Evolutionary conservation across 2,888 invertebrate species (phyloP).

Genomic region (Meiosimyza decipiens): DNA sequence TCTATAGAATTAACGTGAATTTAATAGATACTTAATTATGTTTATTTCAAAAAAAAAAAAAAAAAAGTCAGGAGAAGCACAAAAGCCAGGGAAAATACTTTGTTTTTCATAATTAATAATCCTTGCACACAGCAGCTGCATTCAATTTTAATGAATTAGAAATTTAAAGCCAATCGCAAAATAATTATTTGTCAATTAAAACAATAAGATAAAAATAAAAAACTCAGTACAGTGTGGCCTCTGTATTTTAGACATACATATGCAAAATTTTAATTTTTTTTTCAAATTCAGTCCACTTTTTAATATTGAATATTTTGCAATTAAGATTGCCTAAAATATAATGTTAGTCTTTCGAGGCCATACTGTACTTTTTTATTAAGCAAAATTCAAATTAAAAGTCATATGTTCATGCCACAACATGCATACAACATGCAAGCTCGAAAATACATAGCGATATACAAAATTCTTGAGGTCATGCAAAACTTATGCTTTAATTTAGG

Average conservation of each 20-base stretch:
- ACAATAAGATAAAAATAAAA: slow-evolving; percentile 1
- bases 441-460: too few relatives aligned
- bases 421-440: too few relatives aligned
- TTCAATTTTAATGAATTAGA: background rate
- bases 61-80: background rate
- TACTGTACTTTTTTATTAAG: too few relatives aligned
- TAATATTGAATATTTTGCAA: too few relatives aligned
- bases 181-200: background rate
- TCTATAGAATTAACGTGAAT: background rate
- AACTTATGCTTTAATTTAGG: too few relatives aligned
- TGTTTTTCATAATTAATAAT: slow-evolving; percentile 43
- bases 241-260: background rate
- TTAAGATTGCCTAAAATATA: too few relatives aligned
- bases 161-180: background rate
- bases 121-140: slow-evolving; percentile 59
- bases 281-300: too few relatives aligned
- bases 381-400: too few relatives aligned
- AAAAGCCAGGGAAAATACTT: slow-evolving; percentile 6
- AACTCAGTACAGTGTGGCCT: background rate
- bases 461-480: too few relatives aligned
- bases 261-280: too few relatives aligned
- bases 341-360: too few relatives aligned
- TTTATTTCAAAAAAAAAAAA: background rate
- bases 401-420: too few relatives aligned
- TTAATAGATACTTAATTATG: background rate